Base-by-base conservation (phyloP, 2,888 invertebrate species). In the Zelleria hepariella region DNA sequence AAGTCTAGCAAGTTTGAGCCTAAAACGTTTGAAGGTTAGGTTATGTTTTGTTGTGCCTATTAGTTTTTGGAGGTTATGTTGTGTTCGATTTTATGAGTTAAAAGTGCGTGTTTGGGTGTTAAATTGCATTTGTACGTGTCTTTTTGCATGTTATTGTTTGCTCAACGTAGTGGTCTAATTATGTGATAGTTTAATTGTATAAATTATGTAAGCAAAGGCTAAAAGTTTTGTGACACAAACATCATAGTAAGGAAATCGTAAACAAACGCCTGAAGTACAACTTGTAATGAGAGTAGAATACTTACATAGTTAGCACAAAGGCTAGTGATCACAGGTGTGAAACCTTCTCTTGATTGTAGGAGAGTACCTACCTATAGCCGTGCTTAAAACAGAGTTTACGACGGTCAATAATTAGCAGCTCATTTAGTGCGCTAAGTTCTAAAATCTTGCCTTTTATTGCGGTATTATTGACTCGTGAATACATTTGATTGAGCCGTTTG, bases 1-100 rank as follows among this genome's bases (percentile, higher is more conserved):
- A 89, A 91, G 96, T 91, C 58, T 51, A 21, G 10, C 49, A 49
- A 25, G 8, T 25, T 42, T 42, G 5, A 15, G 1, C 15, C 24
- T 2, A 25, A 21, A 10, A 51, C 10, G 21, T 10, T 20, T 20
- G 20, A 5, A 7, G 7, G 48, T 25, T 57, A 24, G 24, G 23
- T 48, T 51, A 23, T 51, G 51, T 51, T 51, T 51, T 51, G 8
- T 20, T 21, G 32, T 15, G 32, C 32, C 32, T 42, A 42, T 15
- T 42, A 42, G 32, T 5, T 42, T 42, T 42, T 42, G 32, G 24
- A 56, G 42, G 32, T 32, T 56, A 56, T 42, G 27, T 56, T 56
- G 18, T 18, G 26, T 25, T 32, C 53, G 5, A 25, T 8, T 20
- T n/a, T 27, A 10, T 51, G 21, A 20, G 7, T 21, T 51, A 51